Conservation (phyloP, 2,888 invertebrate species). For the Cosmopolites sordidus region DNA sequence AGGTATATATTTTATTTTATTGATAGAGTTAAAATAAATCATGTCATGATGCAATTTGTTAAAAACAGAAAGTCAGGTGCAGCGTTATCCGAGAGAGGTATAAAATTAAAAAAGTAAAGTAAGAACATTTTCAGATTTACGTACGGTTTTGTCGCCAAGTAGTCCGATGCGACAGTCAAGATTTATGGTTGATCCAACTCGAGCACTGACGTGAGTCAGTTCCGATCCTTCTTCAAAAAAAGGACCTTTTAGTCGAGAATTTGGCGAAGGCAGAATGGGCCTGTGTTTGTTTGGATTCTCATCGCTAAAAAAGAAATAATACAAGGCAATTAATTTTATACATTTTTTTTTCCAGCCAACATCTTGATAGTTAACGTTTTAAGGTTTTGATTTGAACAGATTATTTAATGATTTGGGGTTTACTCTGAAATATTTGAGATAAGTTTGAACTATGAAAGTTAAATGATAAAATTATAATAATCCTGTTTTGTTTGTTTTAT, state of each 20-base stretch:
- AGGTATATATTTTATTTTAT: no score
- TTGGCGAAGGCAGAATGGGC: conserved; percentile 46
- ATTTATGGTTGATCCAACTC: conserved; percentile 55
- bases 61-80: conserved; percentile 12
- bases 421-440: no score
- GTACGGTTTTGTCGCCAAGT: conserved; percentile 58
- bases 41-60: conserved; percentile 7
- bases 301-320: conserved; percentile 16
- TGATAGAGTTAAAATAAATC: conserved; percentile 8
- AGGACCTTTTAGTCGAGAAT: conserved; percentile 56
- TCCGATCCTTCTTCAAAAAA: conserved; percentile 59
- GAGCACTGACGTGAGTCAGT: conserved; percentile 54
- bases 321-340: neutral
- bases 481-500: no score
- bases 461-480: no score
- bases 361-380: no score
- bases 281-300: conserved; percentile 19
- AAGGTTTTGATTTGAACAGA: no score
- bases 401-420: no score
- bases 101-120: conserved; percentile 17
- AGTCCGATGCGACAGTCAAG: conserved; percentile 59
- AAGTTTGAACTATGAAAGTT: no score
- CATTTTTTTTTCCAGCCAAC: no score
- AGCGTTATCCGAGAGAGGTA: conserved; percentile 1
- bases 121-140: conserved; percentile 31